These are phyloP conservation scores for Ariopsis seemanni DNA, from an alignment of 2,113 vertebrate species.

Conservation along the genomic window DNA sequence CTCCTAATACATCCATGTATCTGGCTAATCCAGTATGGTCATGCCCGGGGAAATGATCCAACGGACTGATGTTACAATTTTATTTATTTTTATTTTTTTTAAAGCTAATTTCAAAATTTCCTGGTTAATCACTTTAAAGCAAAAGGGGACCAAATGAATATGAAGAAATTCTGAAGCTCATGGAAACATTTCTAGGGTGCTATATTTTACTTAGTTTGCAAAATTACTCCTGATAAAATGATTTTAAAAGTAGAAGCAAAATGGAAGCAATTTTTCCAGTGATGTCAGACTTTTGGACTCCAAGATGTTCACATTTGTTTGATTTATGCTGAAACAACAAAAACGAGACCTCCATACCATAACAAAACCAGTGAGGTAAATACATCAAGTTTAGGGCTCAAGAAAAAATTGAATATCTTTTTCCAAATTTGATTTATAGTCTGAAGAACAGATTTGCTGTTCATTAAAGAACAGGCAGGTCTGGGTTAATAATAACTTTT, in stretches of 20 bases:
- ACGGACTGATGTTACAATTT: too few relatives aligned
- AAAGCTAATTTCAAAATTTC: too few relatives aligned
- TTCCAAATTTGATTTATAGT: neutral
- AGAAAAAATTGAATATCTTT: too few relatives aligned
- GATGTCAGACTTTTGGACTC: neutral
- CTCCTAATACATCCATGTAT: too few relatives aligned
- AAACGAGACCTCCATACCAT: neutral
- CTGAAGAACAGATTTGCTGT: neutral
- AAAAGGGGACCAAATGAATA: neutral
- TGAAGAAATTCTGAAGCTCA: neutral
- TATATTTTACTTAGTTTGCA: neutral
- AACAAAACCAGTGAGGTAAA: too few relatives aligned
- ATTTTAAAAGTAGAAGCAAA: neutral
- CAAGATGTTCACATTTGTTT: neutral
- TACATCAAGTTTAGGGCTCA: too few relatives aligned
- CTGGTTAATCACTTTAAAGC: neutral
- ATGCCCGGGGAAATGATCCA: too few relatives aligned
- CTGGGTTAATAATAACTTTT: neutral
- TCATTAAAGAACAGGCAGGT: neutral
- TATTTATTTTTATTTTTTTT: too few relatives aligned
- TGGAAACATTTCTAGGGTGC: neutral
- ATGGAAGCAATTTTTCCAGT: neutral
- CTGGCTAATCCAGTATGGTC: too few relatives aligned
- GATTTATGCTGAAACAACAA: too few relatives aligned
- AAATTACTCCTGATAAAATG: neutral